phyloP scores from a whole-genome alignment of 2,797 vertebrate species.

The Hippoglossus hippoglossus region DNA sequence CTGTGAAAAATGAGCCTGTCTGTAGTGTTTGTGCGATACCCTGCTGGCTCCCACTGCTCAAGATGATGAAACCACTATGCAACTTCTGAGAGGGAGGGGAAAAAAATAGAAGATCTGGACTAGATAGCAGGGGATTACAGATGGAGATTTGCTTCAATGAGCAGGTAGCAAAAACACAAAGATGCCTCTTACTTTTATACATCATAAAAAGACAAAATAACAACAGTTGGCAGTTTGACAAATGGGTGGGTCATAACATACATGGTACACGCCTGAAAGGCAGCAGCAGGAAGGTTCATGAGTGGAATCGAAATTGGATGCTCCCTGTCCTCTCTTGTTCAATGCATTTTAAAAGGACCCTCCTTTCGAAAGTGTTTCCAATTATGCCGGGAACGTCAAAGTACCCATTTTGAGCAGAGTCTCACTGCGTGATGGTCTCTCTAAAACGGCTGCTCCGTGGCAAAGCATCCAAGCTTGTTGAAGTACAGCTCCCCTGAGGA shows the following conservation, averaged over 20 bases:
- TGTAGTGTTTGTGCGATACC: conserved; percentile 79
- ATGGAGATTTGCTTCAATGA: conserved; percentile 71
- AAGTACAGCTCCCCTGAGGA: conserved; percentile 80
- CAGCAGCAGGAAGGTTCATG: conserved; percentile 74
- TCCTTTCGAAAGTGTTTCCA: conserved; percentile 80
- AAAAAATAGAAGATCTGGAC: conserved; percentile 58
- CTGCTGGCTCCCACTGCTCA: conserved; percentile 78
- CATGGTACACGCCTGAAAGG: conserved; percentile 70
- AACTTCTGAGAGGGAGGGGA: conserved; percentile 67
- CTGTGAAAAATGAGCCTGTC: conserved; percentile 85
- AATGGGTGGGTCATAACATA: conserved; percentile 75
- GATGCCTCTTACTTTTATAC: conserved; percentile 68
- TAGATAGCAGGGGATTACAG: conserved; percentile 74
- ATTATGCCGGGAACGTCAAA: conserved; percentile 79
- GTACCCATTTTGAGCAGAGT: conserved; percentile 79
- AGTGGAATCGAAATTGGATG: conserved; percentile 79
- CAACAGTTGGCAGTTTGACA: conserved; percentile 78
- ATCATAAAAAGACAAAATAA: conserved; percentile 68
- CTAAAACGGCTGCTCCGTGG: conserved; percentile 71
- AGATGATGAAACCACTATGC: conserved; percentile 85
- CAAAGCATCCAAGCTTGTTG: conserved; percentile 73
- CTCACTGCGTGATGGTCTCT: conserved; percentile 78
- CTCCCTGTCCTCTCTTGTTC: conserved; percentile 73
- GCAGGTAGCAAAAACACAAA: conserved; percentile 71
- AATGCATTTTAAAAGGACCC: conserved; percentile 81